Evolutionary conservation across 2,113 vertebrate genomes (phyloP), one percentile per base, ranked within the genome.

Genomic region (Microcebus griseorufus): DNA sequence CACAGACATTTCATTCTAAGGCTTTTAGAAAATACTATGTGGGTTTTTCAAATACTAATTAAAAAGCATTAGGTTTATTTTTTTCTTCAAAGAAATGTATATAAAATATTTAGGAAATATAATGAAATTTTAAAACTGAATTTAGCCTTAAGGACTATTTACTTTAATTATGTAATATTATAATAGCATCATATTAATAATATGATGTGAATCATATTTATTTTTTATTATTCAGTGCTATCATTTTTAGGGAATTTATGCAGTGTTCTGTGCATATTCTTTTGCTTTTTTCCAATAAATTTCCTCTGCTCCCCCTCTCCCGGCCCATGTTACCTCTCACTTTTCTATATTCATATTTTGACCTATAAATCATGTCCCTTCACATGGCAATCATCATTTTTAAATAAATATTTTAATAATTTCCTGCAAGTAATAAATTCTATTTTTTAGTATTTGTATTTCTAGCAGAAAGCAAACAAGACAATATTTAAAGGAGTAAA

Each of bases 41-140:
- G 7, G 37, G 14, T 96, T 88, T 86, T 86, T 81, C 14, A 90
- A 53, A 86, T 12, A 45, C 39, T 62, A 84, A 80, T 58, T 90
- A 82, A n/a, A 65, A 53, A 72, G 6, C 13, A n/a, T 73, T 42
- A 10, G 51, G 7, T 55, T 91, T 37, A 48, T 70, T 83, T 82
- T 82, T 67, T 14, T 82, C 37, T 73, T 70, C 11, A 64, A 64
- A 80, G 11, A 81, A 89, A 45, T 78, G 1, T 14, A 42, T 62
- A 34, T 72, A 22, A 70, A 80, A 62, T 69, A 91, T 0, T 29
- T n/a, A 55, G 60, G 42, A 51, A 64, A 78, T 20, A 70, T 73
- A n/a, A 79, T 51, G 6, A 69, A 90, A 60, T 27, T 88, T 23
- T 39, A 67, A 70, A 75, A 60, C 37, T 65, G 72, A 86, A 39